A percentile compares a stretch with the other conserved stretches of the same genome.
These are phyloP conservation scores for Chalcosyrphus nemorum DNA, from an alignment of 2,888 invertebrate species.

Conservation along the genomic window DNA sequence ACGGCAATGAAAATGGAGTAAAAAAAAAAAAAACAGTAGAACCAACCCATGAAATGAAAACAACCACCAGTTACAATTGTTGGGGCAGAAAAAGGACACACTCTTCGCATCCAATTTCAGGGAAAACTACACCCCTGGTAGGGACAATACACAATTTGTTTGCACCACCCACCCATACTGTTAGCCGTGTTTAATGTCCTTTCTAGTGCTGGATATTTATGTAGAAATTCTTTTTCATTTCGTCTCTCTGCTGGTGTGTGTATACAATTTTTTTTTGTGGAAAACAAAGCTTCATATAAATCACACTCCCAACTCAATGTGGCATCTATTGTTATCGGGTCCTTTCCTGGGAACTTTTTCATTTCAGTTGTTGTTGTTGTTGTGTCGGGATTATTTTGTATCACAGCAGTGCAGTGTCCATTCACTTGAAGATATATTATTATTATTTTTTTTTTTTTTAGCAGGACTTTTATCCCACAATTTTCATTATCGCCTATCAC, in stretches of 20 bases:
- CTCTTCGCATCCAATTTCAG: conserved; percentile 41
- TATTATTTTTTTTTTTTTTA: neutral
- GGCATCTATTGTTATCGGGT: conserved; percentile 55
- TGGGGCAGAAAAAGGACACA: conserved; percentile 21
- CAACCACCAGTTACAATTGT: conserved; percentile 11
- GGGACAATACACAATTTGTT: conserved; percentile 57
- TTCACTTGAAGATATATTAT: neutral
- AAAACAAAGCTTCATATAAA: conserved; percentile 52
- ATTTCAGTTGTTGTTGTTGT: no score
- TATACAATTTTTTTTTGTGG: no score
- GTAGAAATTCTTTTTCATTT: neutral
- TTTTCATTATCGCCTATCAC: conserved; percentile 9
- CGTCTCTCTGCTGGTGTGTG: neutral
- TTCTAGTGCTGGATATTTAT: conserved; percentile 45
- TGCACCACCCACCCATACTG: conserved; percentile 29
- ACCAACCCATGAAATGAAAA: conserved; percentile 23
- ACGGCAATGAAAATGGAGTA: conserved; percentile 12
- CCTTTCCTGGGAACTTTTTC: conserved; percentile 21
- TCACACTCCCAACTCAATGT: conserved; percentile 41
- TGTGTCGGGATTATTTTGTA: conserved; percentile 12
- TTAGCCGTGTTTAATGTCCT: conserved; percentile 50
- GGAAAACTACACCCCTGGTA: conserved; percentile 12
- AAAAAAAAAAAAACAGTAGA: conserved; percentile 4
- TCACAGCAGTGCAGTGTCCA: neutral
- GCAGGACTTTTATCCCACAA: neutral